Percentiles rank a stretch among this genome's conserved stretches.
Conservation (phyloP, 2,888 invertebrate genomes). For the Phaedon cochleariae region DNA sequence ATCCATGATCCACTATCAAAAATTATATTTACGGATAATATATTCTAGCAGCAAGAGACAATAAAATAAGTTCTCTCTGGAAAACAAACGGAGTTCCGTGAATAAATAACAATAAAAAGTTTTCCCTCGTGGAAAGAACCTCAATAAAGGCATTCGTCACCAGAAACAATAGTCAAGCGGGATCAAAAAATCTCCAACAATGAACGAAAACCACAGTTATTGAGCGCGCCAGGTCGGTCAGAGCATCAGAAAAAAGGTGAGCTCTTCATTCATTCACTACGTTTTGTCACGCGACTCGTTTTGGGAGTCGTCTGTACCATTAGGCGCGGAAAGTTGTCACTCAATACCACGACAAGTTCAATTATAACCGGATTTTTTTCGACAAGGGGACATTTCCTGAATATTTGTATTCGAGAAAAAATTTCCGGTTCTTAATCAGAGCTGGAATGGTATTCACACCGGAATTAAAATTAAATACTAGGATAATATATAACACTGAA, state of each 20-base stretch:
- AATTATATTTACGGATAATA: neutral
- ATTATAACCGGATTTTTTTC: no score
- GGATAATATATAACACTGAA: no score
- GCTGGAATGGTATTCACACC: no score
- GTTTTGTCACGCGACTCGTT: slow-evolving; percentile 9
- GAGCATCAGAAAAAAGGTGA: slow-evolving; percentile 16
- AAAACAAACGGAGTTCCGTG: neutral
- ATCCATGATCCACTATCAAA: no score
- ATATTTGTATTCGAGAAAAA: no score
- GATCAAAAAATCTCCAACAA: slow-evolving; percentile 31
- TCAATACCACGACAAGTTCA: no score
- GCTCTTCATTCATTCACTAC: slow-evolving; percentile 10
- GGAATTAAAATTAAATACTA: no score
- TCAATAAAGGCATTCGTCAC: slow-evolving; percentile 36
- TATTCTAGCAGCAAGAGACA: neutral
- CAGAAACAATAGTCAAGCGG: slow-evolving; percentile 31
- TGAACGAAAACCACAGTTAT: slow-evolving; percentile 32
- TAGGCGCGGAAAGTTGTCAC: no score
- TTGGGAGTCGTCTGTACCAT: no score
- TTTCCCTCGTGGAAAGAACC: neutral
- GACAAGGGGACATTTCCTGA: no score
- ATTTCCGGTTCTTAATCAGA: no score
- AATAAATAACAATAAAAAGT: slow-evolving; percentile 12
- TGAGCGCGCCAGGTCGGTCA: slow-evolving; percentile 25
- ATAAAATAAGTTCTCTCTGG: neutral